These are phyloP conservation scores for Chymomyza fuscimana DNA, from an alignment of 2,888 invertebrate species.

Conservation along the genomic window DNA sequence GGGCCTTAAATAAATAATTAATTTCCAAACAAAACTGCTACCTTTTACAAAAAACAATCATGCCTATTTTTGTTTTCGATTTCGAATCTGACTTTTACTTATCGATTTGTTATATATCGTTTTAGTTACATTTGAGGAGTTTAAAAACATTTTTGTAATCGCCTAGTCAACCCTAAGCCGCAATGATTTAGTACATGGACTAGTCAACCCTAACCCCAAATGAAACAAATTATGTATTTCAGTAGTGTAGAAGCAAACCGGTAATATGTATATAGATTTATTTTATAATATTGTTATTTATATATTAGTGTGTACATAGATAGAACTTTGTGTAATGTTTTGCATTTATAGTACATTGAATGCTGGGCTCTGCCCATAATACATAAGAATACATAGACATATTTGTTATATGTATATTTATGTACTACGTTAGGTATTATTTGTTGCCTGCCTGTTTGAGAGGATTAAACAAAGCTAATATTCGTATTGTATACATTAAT, in stretches of 20 bases:
- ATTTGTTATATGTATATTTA: neutral
- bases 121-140: too few relatives aligned
- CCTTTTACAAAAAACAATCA: too few relatives aligned
- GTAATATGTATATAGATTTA: conserved; percentile 57
- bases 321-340: conserved; percentile 51
- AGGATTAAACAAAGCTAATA: conserved; percentile 56
- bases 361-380: neutral
- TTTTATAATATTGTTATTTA: conserved; percentile 19
- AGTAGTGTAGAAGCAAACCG: conserved; percentile 60
- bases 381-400: conserved; percentile 1
- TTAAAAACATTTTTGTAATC: too few relatives aligned
- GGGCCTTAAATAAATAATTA: too few relatives aligned
- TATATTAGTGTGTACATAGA: conserved; percentile 50
- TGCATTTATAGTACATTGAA: conserved; percentile 5
- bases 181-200: neutral
- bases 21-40: too few relatives aligned
- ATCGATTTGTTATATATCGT: too few relatives aligned
- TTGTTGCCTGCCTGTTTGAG: conserved; percentile 19
- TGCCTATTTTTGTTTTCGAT: too few relatives aligned
- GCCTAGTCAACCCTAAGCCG: neutral
- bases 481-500: conserved; percentile 32
- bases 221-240: neutral
- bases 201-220: neutral
- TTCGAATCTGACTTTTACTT: too few relatives aligned
- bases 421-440: neutral